phyloP scores from a whole-genome alignment of 2,113 vertebrate species.

The Macroglossus sobrinus region DNA sequence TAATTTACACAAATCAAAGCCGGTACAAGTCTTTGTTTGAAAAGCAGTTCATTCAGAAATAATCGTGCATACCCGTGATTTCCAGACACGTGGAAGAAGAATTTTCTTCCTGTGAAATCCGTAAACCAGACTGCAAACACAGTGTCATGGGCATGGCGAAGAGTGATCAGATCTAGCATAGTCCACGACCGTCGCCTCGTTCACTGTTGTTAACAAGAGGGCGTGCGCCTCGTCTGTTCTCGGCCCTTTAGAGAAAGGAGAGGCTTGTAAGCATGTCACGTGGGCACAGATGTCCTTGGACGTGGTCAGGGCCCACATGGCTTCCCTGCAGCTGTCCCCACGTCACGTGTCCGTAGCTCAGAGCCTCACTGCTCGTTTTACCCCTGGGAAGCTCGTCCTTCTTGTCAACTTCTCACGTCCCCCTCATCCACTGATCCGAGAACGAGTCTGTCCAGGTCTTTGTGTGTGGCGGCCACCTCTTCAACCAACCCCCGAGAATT shows the following conservation, averaged over 20 bases:
- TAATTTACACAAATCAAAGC: neutral
- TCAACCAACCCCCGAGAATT: too few relatives aligned
- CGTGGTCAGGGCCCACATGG: neutral
- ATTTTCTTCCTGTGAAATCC: neutral
- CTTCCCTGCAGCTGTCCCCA: neutral
- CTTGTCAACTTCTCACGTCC: neutral
- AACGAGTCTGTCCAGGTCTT: too few relatives aligned
- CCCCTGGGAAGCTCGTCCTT: neutral
- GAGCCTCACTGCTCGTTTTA: neutral
- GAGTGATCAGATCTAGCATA: neutral
- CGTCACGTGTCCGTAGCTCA: neutral
- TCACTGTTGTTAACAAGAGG: neutral
- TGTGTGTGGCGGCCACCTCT: neutral
- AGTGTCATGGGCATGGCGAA: neutral
- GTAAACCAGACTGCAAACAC: neutral
- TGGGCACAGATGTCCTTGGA: neutral
- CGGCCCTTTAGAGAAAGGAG: neutral
- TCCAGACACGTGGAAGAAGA: neutral
- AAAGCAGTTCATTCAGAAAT: neutral
- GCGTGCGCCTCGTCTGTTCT: neutral
- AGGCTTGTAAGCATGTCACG: neutral
- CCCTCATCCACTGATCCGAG: neutral
- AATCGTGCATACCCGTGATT: neutral
- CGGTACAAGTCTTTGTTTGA: neutral
- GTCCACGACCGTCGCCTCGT: neutral